A percentile compares a stretch with the other conserved stretches of the same genome.
phyloP scores from a whole-genome alignment of 2,113 vertebrate species.

The Pseudolaguvia tuberculata region DNA sequence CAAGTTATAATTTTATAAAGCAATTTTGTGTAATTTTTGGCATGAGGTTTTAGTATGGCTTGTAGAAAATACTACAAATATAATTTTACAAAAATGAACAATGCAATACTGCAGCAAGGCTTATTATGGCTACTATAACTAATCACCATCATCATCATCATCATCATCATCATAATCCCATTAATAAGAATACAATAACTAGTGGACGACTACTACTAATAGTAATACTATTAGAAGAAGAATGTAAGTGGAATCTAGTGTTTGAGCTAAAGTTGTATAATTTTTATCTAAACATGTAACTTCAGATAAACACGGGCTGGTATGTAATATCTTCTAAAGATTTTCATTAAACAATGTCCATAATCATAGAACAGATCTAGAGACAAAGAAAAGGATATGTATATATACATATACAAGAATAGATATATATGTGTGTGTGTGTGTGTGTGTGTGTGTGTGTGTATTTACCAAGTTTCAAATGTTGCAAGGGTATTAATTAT shows the following conservation, averaged over 20 bases:
- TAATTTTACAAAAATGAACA: no score
- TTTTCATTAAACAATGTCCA: background rate
- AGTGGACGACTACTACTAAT: background rate
- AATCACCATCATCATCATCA: background rate
- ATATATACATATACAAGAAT: no score
- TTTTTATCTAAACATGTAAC: background rate
- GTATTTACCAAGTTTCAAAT: no score
- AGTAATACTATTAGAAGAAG: background rate
- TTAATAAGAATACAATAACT: background rate
- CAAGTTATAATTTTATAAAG: background rate
- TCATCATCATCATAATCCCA: no score
- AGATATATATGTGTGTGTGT: no score
- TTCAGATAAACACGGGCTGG: background rate
- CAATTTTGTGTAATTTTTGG: background rate
- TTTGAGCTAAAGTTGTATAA: background rate
- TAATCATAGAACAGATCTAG: background rate
- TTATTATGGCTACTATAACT: no score
- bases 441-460: no score
- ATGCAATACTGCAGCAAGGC: background rate
- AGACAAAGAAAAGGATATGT: no score
- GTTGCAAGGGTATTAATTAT: no score
- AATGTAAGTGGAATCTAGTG: background rate
- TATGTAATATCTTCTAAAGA: background rate
- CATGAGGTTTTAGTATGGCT: background rate
- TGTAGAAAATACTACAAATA: no score